phyloP scores from a whole-genome alignment of 2,113 vertebrate genomes.

The Chloebia gouldiae region DNA sequence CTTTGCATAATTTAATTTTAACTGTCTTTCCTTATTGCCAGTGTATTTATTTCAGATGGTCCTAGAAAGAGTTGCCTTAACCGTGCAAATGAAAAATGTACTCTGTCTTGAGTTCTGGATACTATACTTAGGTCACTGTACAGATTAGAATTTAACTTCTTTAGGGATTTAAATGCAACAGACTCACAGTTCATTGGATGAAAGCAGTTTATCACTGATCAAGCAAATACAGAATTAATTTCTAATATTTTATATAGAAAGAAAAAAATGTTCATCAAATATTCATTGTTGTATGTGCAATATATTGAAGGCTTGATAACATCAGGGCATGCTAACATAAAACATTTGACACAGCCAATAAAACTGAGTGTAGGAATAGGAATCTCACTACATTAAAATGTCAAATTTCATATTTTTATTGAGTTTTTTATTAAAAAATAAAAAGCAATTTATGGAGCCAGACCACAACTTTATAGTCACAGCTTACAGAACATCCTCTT shows the following conservation, averaged over 20 bases:
- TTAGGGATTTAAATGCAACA: background rate
- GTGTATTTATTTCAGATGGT: background rate
- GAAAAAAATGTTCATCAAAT: background rate
- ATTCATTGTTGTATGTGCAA: background rate
- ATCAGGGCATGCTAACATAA: background rate
- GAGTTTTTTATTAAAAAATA: background rate
- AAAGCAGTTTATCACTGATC: background rate
- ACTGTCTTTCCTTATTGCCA: background rate
- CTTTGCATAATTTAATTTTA: background rate
- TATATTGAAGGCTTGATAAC: background rate
- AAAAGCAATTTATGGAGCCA: background rate
- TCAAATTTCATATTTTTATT: background rate
- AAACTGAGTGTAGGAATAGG: background rate
- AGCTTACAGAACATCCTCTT: background rate
- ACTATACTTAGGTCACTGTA: background rate
- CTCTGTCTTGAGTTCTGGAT: background rate
- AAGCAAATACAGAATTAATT: background rate
- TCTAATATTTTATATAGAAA: background rate
- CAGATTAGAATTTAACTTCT: background rate
- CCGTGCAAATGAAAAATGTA: background rate
- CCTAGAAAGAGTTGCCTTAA: background rate
- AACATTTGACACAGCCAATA: background rate
- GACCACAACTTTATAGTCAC: background rate
- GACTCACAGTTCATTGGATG: background rate
- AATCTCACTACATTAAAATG: background rate